A percentile compares a stretch with the other conserved stretches of the same genome.
Conservation (phyloP, 2,797 vertebrate genomes). For the Lithobates pipiens region DNA sequence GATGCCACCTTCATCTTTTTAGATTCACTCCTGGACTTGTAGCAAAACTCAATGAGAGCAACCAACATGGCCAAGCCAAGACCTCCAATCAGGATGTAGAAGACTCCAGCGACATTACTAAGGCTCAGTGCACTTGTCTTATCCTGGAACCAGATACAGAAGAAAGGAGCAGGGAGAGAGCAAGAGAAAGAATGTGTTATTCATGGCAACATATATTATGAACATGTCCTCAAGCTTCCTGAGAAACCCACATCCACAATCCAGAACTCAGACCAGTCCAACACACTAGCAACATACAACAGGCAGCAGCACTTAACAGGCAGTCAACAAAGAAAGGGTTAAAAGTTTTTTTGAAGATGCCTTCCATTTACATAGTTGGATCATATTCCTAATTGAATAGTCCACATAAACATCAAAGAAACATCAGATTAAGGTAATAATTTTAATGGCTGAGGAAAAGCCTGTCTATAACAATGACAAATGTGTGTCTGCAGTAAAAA, state of each 20-base stretch:
- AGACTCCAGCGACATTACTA: slow-evolving; percentile 97
- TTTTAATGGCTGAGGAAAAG: neutral
- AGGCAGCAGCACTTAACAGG: neutral
- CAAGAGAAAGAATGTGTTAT: slow-evolving; percentile 73
- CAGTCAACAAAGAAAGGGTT: slow-evolving; percentile 15
- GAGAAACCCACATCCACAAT: neutral
- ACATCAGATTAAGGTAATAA: neutral
- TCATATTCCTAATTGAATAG: neutral
- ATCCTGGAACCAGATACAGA: slow-evolving; percentile 80
- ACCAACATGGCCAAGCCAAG: slow-evolving; percentile 99
- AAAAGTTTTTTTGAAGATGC: slow-evolving; percentile 47
- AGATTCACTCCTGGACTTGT: slow-evolving; percentile 98
- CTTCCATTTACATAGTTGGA: neutral
- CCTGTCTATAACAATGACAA: slow-evolving; percentile 18
- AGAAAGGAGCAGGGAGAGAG: slow-evolving; percentile 65
- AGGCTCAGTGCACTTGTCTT: slow-evolving; percentile 98
- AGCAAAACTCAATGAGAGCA: slow-evolving; percentile 99
- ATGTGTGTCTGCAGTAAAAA: slow-evolving; percentile 15
- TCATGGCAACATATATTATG: neutral
- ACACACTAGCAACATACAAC: slow-evolving; percentile 26
- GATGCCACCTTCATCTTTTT: slow-evolving; percentile 97
- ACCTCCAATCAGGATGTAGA: slow-evolving; percentile 99
- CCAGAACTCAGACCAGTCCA: slow-evolving; percentile 16
- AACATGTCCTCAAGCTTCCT: neutral
- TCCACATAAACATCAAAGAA: neutral